phyloP scores from a whole-genome alignment of 1,140 invertebrate genomes.

The Brachionus angularis region DNA sequence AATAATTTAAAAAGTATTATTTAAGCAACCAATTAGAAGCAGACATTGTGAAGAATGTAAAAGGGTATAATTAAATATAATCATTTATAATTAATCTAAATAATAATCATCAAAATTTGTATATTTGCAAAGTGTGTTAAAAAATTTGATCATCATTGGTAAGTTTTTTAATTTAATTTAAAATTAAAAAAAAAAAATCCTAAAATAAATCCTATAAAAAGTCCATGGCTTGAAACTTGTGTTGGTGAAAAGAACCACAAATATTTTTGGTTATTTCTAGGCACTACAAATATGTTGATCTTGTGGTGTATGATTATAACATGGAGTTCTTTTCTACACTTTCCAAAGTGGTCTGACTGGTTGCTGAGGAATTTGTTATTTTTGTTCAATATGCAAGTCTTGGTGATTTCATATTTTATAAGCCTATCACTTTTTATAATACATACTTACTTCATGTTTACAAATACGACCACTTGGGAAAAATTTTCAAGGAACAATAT shows the following conservation, averaged over 20 bases:
- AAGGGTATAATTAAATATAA: neutral
- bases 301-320: constrained; percentile 47
- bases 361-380: constrained; percentile 16
- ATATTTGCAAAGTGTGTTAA: constrained; percentile 37
- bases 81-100: neutral
- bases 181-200: too few species aligned
- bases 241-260: constrained; percentile 58
- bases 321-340: constrained; percentile 13
- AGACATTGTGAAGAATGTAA: constrained; percentile 33
- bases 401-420: constrained; percentile 15
- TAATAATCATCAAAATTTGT: neutral
- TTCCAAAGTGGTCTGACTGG: constrained; percentile 20
- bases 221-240: constrained; percentile 58
- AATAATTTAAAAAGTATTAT: neutral
- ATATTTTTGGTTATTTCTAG: constrained; percentile 55
- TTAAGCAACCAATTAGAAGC: constrained; percentile 42
- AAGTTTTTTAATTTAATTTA: neutral
- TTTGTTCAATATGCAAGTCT: constrained; percentile 22
- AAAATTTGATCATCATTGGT: constrained; percentile 35
- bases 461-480: constrained; percentile 28
- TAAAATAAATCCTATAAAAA: too few species aligned
- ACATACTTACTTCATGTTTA: constrained; percentile 28
- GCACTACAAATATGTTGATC: constrained; percentile 49
- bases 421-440: neutral
- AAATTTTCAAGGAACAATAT: constrained; percentile 25